Conservation (phyloP, 2,113 vertebrate genomes). For the Cryptoleucopteryx plumbea region DNA sequence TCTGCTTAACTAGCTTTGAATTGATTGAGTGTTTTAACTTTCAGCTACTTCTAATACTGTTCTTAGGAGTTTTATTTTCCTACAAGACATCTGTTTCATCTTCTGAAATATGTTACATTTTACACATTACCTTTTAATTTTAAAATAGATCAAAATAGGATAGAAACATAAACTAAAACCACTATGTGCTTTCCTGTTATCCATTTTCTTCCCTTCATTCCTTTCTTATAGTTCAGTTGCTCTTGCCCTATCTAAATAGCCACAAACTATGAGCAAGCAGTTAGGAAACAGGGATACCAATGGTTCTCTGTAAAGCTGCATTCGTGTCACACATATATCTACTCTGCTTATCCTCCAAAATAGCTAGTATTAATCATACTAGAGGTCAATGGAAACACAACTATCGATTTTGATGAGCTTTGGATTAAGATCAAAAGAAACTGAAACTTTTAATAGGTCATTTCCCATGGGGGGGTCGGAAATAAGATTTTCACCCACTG, state of each 20-base stretch:
- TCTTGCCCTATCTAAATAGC: not conserved
- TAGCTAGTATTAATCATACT: not conserved
- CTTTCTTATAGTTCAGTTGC: not conserved
- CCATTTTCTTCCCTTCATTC: not conserved
- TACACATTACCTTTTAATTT: not conserved
- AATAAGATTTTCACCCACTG: not conserved
- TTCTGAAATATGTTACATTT: not conserved
- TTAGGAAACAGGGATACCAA: not conserved
- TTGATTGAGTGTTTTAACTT: not conserved
- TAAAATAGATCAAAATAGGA: not conserved
- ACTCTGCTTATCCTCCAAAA: not conserved
- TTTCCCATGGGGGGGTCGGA: not conserved
- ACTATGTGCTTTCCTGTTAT: not conserved
- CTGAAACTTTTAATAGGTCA: not conserved
- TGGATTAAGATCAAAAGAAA: constrained; percentile 4
- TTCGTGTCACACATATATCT: not conserved
- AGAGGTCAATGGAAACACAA: not conserved
- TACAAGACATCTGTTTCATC: not conserved
- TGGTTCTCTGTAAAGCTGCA: not conserved
- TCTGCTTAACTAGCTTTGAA: not conserved
- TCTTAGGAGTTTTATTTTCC: not conserved
- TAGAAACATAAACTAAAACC: not conserved
- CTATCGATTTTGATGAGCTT: not conserved
- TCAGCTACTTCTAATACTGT: not conserved
- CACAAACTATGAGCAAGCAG: not conserved